phyloP scores from a whole-genome alignment of 2,113 vertebrate genomes.

The Callithrix jacchus region DNA sequence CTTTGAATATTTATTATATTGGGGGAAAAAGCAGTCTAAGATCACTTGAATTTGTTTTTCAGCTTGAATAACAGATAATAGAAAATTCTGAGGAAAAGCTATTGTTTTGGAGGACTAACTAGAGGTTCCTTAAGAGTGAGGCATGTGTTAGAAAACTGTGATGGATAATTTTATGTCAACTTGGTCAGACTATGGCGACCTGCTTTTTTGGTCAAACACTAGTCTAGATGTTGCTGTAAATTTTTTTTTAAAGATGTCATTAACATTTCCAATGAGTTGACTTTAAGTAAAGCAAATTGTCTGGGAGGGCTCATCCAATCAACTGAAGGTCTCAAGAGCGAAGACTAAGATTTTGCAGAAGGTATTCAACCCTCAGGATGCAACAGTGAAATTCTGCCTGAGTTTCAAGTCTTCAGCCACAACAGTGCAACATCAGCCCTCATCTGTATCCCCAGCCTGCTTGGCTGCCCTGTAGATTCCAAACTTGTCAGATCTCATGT shows the following conservation, averaged over 20 bases:
- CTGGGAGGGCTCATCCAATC: not conserved
- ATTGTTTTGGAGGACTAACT: not conserved
- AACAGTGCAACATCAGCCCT: not conserved
- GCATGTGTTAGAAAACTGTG: not conserved
- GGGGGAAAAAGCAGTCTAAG: not conserved
- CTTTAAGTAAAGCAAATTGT: not conserved
- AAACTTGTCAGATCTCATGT: not conserved
- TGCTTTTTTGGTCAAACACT: not conserved
- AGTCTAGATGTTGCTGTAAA: not conserved
- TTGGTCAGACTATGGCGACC: not conserved
- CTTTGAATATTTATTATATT: not conserved
- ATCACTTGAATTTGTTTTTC: not conserved
- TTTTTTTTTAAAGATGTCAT: not conserved
- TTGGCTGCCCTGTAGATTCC: not conserved
- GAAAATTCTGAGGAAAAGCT: not conserved
- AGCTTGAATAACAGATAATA: not conserved
- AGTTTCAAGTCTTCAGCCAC: not conserved
- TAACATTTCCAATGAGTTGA: not conserved
- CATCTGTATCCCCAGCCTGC: not conserved
- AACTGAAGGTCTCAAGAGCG: not conserved
- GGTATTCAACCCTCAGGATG: not conserved
- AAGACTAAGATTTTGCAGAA: not conserved
- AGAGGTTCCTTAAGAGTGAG: not conserved
- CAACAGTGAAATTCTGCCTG: not conserved
- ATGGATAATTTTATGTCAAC: not conserved